These are phyloP conservation scores for Caerostris extrusa DNA, from an alignment of 1,140 invertebrate species.

Conservation along the genomic window DNA sequence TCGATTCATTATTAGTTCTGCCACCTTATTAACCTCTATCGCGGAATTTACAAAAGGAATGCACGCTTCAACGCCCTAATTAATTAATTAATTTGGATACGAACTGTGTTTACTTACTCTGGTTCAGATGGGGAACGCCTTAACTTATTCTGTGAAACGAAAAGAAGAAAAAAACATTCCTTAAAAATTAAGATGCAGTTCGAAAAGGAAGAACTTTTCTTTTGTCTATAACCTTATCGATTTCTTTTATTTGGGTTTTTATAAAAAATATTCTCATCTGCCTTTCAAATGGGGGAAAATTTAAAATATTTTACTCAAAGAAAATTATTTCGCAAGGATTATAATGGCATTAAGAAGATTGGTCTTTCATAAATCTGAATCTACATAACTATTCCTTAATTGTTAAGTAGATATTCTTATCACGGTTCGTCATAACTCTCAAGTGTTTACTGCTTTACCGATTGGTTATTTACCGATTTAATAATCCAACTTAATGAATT, in stretches of 20 bases:
- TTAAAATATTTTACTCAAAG: neutral
- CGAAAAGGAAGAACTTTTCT: neutral
- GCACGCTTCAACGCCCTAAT: slow-evolving; percentile 72
- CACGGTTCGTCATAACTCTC: neutral
- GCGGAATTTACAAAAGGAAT: slow-evolving; percentile 61
- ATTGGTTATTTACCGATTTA: neutral
- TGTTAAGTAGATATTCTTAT: neutral
- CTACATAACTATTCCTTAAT: neutral
- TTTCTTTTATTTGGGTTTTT: neutral
- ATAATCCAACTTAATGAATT: neutral
- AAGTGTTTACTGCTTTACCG: neutral
- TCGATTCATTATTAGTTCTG: slow-evolving; percentile 73
- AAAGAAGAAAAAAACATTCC: neutral
- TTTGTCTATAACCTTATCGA: neutral
- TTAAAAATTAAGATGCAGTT: slow-evolving; percentile 15
- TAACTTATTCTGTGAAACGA: neutral
- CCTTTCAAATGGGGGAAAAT: neutral
- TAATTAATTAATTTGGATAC: slow-evolving; percentile 73
- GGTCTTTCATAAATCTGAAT: slow-evolving; percentile 13
- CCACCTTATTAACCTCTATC: slow-evolving; percentile 74
- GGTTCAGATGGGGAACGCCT: neutral
- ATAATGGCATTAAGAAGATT: neutral
- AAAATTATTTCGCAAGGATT: neutral
- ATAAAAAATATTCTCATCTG: too few relatives aligned
- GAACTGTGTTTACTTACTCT: slow-evolving; percentile 59